phyloP scores from a whole-genome alignment of 2,888 invertebrate species.

The Nephrotoma guestfalica region DNA sequence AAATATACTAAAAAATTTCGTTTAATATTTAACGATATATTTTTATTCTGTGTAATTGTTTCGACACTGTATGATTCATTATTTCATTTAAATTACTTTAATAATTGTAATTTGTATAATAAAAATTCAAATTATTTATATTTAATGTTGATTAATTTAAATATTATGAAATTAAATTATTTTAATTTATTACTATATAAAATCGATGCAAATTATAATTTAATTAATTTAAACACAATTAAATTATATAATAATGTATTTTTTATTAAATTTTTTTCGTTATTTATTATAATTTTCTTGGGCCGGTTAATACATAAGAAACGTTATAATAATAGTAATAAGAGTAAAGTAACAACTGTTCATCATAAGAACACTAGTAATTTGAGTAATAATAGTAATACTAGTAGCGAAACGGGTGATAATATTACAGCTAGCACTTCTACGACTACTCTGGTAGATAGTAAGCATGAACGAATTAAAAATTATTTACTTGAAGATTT shows the following conservation, averaged over 20 bases:
- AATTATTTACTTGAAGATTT: constrained; percentile 41
- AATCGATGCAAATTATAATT: constrained; percentile 44
- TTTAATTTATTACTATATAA: constrained; percentile 51
- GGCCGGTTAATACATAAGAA: constrained; percentile 33
- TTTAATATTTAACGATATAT: background rate
- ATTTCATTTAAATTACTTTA: background rate
- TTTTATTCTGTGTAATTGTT: background rate
- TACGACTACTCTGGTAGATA: background rate
- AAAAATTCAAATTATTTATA: constrained; percentile 7
- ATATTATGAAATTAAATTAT: constrained; percentile 8
- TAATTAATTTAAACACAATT: constrained; percentile 8
- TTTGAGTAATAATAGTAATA: background rate
- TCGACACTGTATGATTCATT: background rate
- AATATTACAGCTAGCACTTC: constrained; percentile 18
- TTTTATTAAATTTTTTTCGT: constrained; percentile 40
- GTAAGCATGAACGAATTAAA: constrained; percentile 29
- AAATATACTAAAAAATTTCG: constrained; percentile 3
- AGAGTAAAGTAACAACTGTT: background rate
- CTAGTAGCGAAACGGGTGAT: constrained; percentile 16
- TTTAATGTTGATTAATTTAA: constrained; percentile 7
- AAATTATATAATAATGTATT: constrained; percentile 27
- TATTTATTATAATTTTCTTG: constrained; percentile 31
- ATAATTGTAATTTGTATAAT: background rate
- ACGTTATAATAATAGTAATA: constrained; percentile 13
- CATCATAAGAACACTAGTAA: background rate